Percentiles rank a stretch among this genome's conserved stretches.
Evolutionary conservation across 2,113 vertebrate genomes (phyloP).

Genomic region (Verasper variegatus): DNA sequence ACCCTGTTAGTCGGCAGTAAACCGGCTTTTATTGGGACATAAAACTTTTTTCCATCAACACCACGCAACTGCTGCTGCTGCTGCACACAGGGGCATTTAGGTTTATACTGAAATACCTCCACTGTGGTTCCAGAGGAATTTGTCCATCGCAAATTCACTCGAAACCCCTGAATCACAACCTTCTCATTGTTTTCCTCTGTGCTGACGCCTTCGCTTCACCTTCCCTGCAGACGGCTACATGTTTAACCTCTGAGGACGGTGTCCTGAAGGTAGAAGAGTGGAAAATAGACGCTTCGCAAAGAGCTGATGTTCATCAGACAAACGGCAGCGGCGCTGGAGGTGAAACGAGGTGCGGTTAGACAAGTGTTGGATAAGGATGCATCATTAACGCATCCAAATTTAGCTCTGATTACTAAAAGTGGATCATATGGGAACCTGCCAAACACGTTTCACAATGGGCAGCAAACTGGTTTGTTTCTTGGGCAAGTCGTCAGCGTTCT

Average conservation of each 20-base stretch:
- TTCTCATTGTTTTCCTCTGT: constrained; percentile 64
- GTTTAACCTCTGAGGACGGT: constrained; percentile 25
- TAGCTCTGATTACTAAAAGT: constrained; percentile 22
- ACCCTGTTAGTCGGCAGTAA: constrained; percentile 70
- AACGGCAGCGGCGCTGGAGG: constrained; percentile 25
- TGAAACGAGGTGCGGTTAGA: constrained; percentile 37
- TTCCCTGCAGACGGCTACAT: background rate
- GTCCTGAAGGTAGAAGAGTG: constrained; percentile 19
- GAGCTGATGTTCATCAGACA: background rate
- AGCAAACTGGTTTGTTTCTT: background rate
- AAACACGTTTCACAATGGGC: background rate
- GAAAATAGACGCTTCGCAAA: constrained; percentile 30
- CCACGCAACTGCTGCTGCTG: constrained; percentile 58
- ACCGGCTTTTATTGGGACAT: constrained; percentile 77
- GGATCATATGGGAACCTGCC: constrained; percentile 16
- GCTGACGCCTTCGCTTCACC: constrained; percentile 22
- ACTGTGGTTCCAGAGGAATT: constrained; percentile 63
- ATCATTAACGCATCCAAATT: constrained; percentile 43
- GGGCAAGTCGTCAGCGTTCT: no score
- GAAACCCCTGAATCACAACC: constrained; percentile 56
- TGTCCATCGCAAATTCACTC: constrained; percentile 57
- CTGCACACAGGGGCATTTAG: constrained; percentile 63
- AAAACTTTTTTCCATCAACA: constrained; percentile 76
- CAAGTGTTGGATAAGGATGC: constrained; percentile 6
- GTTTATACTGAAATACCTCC: constrained; percentile 70